Conservation (phyloP, 2,113 vertebrate species). For the Bufo bufo region DNA sequence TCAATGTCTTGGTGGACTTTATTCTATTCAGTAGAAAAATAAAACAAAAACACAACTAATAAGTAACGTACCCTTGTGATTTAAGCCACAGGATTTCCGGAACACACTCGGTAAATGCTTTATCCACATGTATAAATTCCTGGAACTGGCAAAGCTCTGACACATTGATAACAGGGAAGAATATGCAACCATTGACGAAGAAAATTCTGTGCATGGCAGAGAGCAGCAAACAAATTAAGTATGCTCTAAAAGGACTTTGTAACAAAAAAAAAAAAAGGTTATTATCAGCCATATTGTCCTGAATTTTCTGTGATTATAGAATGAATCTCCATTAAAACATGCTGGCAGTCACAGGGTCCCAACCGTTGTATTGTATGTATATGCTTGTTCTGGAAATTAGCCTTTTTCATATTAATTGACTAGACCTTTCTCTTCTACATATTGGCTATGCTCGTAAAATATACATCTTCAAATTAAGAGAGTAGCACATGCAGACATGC, state of each 20-base stretch:
- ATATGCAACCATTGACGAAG: not conserved
- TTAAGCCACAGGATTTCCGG: not conserved
- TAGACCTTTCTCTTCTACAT: not conserved
- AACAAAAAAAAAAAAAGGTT: not conserved
- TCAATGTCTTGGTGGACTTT: not conserved
- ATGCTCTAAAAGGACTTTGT: conserved; percentile 2
- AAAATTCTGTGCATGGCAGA: not conserved
- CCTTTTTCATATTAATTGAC: not conserved
- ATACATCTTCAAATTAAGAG: too few relatives aligned
- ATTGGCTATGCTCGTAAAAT: too few relatives aligned
- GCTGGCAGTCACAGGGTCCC: not conserved
- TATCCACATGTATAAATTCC: not conserved
- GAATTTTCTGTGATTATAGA: not conserved
- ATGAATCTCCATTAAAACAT: not conserved
- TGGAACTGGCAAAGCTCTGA: conserved; percentile 27
- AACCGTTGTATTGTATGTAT: not conserved
- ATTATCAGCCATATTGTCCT: not conserved
- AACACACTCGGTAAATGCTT: conserved; percentile 13
- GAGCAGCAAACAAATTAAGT: conserved; percentile 3
- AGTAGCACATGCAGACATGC: too few relatives aligned
- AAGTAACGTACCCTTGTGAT: not conserved
- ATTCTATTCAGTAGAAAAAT: not conserved
- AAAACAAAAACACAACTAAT: not conserved
- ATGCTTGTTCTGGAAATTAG: not conserved
- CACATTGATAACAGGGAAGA: conserved; percentile 18